These are phyloP conservation scores for Muscicapa striata DNA, from an alignment of 2,797 vertebrate species.

Conservation along the genomic window DNA sequence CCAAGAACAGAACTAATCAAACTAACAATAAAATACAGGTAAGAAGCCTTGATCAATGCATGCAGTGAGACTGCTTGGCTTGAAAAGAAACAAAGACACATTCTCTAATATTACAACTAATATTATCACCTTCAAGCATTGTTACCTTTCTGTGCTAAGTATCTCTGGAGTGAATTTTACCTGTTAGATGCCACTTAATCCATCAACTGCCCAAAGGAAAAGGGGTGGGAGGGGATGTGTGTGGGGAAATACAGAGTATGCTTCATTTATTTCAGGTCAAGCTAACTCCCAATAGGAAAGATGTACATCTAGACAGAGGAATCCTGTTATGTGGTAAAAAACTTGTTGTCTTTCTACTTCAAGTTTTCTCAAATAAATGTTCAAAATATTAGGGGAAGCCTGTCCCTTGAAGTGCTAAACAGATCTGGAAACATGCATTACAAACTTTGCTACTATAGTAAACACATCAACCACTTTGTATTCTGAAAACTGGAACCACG, in stretches of 20 bases:
- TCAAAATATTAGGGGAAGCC: background rate
- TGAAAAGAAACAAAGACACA: background rate
- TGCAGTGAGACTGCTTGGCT: rapidly evolving
- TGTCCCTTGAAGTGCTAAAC: background rate
- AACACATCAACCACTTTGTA: background rate
- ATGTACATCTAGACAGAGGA: background rate
- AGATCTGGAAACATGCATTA: background rate
- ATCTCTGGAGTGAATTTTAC: background rate
- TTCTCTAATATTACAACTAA: background rate
- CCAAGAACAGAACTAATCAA: background rate
- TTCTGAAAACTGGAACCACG: background rate
- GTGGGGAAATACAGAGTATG: background rate
- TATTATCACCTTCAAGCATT: background rate
- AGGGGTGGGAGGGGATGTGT: background rate
- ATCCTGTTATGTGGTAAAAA: background rate
- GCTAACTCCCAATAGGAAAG: background rate
- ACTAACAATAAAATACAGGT: background rate
- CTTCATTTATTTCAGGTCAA: background rate
- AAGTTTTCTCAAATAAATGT: background rate
- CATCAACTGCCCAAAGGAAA: background rate
- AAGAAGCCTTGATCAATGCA: background rate
- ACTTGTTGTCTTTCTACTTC: background rate
- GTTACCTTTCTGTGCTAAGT: background rate
- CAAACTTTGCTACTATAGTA: background rate
- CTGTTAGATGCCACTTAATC: background rate